These are phyloP conservation scores for Aleadryas rufinucha DNA, from an alignment of 2,113 vertebrate species.

Conservation along the genomic window DNA sequence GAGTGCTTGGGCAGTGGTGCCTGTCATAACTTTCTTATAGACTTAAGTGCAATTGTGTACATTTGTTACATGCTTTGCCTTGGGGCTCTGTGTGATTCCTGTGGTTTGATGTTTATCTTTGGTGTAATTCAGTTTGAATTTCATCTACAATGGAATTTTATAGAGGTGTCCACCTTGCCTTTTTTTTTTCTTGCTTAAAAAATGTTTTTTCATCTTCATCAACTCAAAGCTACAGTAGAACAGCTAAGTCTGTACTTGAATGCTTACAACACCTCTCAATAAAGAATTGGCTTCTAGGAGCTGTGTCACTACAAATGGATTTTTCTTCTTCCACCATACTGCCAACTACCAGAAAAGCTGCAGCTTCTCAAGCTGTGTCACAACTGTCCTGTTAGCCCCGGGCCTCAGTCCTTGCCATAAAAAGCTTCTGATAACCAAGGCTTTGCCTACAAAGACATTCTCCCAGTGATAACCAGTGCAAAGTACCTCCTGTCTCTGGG, in stretches of 20 bases:
- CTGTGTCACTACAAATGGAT: not conserved
- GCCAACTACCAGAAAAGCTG: not conserved
- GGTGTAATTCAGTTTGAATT: not conserved
- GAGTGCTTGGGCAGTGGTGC: not conserved
- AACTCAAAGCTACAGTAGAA: not conserved
- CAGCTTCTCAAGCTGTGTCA: not conserved
- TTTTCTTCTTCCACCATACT: not conserved
- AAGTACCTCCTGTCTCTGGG: not conserved
- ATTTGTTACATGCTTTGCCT: conserved; percentile 12
- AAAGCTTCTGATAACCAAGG: not conserved
- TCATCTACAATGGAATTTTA: not conserved
- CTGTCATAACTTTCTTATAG: not conserved
- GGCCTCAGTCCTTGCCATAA: not conserved
- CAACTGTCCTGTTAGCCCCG: accelerated
- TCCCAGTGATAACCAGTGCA: not conserved
- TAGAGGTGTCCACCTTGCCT: not conserved
- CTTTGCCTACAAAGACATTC: not conserved
- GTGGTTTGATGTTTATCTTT: not conserved
- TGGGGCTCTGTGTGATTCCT: not conserved
- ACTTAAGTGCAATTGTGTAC: conserved; percentile 20
- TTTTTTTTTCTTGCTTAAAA: not conserved
- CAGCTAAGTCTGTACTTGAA: not conserved
- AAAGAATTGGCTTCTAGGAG: conserved; percentile 39
- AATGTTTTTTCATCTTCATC: not conserved
- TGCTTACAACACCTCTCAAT: conserved; percentile 52